Evolutionary conservation across 2,113 vertebrate species (phyloP).

Genomic region (Pongo pygmaeus): DNA sequence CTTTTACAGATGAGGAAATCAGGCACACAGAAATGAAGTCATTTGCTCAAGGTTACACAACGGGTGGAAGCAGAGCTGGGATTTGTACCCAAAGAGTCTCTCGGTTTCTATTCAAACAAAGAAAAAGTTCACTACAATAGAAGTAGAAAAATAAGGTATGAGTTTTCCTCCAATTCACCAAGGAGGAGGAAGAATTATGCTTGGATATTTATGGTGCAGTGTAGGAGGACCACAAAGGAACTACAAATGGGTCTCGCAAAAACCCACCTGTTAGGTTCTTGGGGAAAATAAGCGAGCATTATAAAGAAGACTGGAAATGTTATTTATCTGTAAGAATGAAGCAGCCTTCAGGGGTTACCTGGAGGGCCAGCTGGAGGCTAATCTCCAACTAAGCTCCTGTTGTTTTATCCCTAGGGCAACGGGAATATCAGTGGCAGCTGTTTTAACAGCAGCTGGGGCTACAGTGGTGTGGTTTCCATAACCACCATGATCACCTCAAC

Average conservation of each 20-base stretch:
- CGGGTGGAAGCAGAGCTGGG: background rate
- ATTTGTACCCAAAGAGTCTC: background rate
- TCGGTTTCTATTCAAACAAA: background rate
- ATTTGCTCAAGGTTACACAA: background rate
- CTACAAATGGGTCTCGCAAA: background rate
- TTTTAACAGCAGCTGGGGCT: background rate
- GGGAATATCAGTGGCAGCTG: background rate
- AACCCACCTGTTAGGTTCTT: background rate
- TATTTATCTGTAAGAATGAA: background rate
- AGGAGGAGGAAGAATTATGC: background rate
- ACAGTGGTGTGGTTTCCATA: background rate
- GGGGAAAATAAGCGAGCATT: background rate
- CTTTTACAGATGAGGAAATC: background rate
- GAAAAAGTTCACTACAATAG: background rate
- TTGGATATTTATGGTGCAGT: background rate
- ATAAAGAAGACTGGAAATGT: background rate
- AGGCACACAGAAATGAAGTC: background rate
- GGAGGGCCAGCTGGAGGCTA: background rate
- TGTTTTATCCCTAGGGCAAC: background rate
- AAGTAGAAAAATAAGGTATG: background rate
- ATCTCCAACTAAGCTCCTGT: background rate
- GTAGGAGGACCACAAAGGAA: background rate
- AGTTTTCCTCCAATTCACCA: background rate
- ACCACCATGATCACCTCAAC: background rate
- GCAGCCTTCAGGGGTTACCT: background rate